Evolutionary conservation across 2,113 vertebrate genomes (phyloP), one percentile per base, ranked within the genome.

Genomic region (Empidonax traillii): DNA sequence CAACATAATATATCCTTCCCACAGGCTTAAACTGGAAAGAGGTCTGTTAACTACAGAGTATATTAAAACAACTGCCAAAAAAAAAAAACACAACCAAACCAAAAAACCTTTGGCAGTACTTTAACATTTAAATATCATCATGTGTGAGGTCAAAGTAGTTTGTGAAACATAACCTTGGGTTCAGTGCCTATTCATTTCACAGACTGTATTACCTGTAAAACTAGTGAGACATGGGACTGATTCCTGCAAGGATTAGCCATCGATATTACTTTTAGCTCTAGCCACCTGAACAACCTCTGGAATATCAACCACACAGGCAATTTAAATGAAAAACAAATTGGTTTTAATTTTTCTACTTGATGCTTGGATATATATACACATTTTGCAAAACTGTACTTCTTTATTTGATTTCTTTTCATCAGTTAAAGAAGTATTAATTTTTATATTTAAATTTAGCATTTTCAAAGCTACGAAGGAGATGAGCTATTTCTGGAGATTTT

Each of bases 11-110:
- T 91, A 96, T 95, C 95, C 95, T 95, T 94, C 82, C 87, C 82
- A 96, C 89, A 86, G 92, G 95, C 96, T 97, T 97, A 98, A 97
- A 97, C 91, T 89, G 82, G 95, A 96, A 95, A 90, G 89, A 96
- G 56, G 87, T 96, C 93, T 94, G 88, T 96, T 96, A 97, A 95
- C 90, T 86, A 94, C 86, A 96, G 72, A 80, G 47, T 66, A 44
- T 37, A 56, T 33, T 85, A 93, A 68, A 93, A 84, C 18, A 91
- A 90, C 30, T 16, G 13, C 0, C 0, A 43, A 23, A 19, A 49
- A 51, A 12, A 30, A 8, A 21, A 16, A 8, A 41, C 47, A 58
- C 12, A 58, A 22, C 20, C 12, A 21, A 56, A 33, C 19, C 12
- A n/a, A 37, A 53, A 3, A 0, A 27, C 43, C 8, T 35, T 28